Conservation (phyloP, 2,888 invertebrate species). For the Globia sparganii region DNA sequence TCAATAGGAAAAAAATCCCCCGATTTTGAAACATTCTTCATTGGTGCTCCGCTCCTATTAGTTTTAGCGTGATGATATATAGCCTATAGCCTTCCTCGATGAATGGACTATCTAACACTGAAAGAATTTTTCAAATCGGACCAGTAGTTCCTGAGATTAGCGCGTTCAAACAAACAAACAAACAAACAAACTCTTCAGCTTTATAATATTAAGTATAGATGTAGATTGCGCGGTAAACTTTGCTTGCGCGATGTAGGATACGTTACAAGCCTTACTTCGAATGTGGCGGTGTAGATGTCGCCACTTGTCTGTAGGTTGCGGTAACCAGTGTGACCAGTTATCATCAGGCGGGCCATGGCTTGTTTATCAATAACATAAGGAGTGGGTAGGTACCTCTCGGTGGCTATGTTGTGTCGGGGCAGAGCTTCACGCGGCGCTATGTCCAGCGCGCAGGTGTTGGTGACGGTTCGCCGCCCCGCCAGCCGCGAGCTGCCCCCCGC, state of each 20-base stretch:
- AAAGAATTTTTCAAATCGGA: too few species aligned
- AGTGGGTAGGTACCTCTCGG: constrained; percentile 70
- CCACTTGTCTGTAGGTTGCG: not conserved
- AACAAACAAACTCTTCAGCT: too few species aligned
- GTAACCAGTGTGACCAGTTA: not conserved
- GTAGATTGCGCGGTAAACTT: not conserved
- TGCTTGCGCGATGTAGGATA: not conserved
- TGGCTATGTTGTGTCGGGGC: constrained; percentile 62
- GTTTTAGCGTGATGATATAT: too few species aligned
- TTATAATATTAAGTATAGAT: too few species aligned
- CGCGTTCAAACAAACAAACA: too few species aligned
- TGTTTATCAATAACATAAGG: not conserved
- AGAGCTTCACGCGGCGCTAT: constrained; percentile 65
- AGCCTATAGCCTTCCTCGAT: too few species aligned
- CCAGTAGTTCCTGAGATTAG: too few species aligned
- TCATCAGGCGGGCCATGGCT: not conserved
- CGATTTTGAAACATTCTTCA: too few species aligned
- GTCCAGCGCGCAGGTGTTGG: constrained; percentile 69
- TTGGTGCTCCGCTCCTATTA: too few species aligned
- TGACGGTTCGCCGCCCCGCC: constrained; percentile 56
- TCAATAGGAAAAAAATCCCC: too few species aligned
- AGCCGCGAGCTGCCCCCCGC: constrained; percentile 21
- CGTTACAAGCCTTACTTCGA: not conserved
- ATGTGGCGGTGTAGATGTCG: not conserved
- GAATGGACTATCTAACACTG: too few species aligned